Evolutionary conservation across 2,888 invertebrate species (phyloP), one percentile per base, ranked within the genome.

Genomic region (Trichopria drosophilae): DNA sequence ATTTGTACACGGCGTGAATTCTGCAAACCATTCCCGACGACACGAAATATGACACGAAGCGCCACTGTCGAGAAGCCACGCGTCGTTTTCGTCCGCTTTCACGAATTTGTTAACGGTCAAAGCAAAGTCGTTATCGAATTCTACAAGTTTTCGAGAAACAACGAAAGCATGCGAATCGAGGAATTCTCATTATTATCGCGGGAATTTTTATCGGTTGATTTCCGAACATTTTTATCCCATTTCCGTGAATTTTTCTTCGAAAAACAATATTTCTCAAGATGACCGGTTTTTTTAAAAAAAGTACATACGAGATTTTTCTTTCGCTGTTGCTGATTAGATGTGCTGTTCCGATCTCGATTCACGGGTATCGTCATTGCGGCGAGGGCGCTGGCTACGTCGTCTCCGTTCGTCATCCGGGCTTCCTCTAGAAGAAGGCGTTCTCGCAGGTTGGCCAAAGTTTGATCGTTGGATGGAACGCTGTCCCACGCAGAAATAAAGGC

Each of bases 41-140:
- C 29, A 48, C 41, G n/a, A n/a, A n/a, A n/a, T n/a, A n/a, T n/a
- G n/a, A n/a, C n/a, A n/a, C 16, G 26, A 39, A 6, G 18, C 39
- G 18, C 42, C 39, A 43, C 52, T 52, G 12, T 52, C 52, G 10
- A 43, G 35, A 34, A 48, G 26, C 51, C 49, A 50, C 18, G 42
- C 2, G 5, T n/a, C n/a, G n/a, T n/a, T n/a, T n/a, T n/a, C n/a
- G n/a, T n/a, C n/a, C n/a, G n/a, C n/a, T n/a, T n/a, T n/a, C n/a
- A n/a, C n/a, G n/a, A n/a, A n/a, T n/a, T n/a, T n/a, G n/a, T n/a
- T n/a, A 12, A n/a, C n/a, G n/a, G n/a, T n/a, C n/a, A n/a, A n/a
- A n/a, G n/a, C n/a, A n/a, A n/a, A n/a, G n/a, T n/a, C n/a, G n/a
- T n/a, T n/a, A n/a, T n/a, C n/a, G n/a, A n/a, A n/a, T n/a, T n/a